A percentile compares a stretch with the other conserved stretches of the same genome.
These are phyloP conservation scores for Heterohyrax brucei DNA, from an alignment of 2,797 vertebrate genomes.

Conservation along the genomic window DNA sequence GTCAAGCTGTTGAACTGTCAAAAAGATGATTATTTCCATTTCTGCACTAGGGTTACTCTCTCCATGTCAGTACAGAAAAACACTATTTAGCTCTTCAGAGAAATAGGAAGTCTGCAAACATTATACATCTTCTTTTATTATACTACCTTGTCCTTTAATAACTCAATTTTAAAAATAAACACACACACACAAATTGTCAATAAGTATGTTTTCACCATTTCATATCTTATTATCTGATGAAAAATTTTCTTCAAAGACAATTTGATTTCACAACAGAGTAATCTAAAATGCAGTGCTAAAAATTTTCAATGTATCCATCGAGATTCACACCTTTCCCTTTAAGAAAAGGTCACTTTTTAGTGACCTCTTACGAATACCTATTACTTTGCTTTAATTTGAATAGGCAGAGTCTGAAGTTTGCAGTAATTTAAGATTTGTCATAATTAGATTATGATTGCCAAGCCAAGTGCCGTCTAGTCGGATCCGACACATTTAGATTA, in stretches of 20 bases:
- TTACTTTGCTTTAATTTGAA: conserved; percentile 28
- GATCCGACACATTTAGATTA: too few relatives aligned
- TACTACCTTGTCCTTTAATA: neutral
- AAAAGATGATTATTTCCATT: neutral
- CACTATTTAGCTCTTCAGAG: neutral
- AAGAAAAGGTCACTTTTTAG: neutral
- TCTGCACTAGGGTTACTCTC: neutral
- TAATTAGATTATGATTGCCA: too few relatives aligned
- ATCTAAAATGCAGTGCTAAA: conserved; percentile 47
- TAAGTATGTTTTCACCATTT: neutral
- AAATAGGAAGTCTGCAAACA: neutral
- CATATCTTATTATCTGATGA: conserved; percentile 15
- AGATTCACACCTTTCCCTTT: neutral
- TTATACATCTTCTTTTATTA: neutral
- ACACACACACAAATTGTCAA: neutral
- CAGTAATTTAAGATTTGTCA: neutral
- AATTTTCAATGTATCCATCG: neutral
- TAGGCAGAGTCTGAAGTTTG: neutral
- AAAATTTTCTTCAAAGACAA: neutral
- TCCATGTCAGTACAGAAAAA: neutral
- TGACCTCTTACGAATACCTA: neutral
- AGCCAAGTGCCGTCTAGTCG: too few relatives aligned
- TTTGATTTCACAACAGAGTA: neutral
- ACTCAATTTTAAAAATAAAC: neutral
- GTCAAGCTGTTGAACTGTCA: neutral